Conservation (phyloP, 2,113 vertebrate species). For the Xenopus laevis region DNA sequence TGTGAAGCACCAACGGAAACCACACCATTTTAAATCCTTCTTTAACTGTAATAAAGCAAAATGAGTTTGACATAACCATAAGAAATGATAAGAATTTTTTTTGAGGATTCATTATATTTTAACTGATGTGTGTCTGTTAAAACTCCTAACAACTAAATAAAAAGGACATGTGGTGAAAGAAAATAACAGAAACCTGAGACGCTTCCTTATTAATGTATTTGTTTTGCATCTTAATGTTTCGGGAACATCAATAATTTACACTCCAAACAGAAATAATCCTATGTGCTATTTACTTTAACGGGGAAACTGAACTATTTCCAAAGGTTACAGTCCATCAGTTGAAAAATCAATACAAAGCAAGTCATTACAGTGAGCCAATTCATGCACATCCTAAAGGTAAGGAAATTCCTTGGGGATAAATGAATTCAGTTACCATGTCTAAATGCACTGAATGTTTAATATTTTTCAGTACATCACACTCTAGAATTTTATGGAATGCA, state of each 20-base stretch:
- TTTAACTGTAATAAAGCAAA: too few relatives aligned
- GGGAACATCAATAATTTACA: conserved; percentile 55
- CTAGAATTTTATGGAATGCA: conserved; percentile 51
- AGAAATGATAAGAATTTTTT: too few relatives aligned
- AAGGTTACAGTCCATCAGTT: conserved; percentile 53
- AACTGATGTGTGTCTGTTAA: too few relatives aligned
- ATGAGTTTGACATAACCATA: too few relatives aligned
- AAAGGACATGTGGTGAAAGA: conserved; percentile 12
- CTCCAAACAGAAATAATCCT: conserved; percentile 50
- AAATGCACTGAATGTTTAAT: conserved; percentile 54
- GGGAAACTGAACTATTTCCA: conserved; percentile 55
- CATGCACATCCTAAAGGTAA: conserved; percentile 50
- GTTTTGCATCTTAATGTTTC: conserved; percentile 45
- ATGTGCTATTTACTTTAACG: conserved; percentile 52
- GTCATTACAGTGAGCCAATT: conserved; percentile 37
- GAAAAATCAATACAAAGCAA: conserved; percentile 59
- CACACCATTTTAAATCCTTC: too few relatives aligned
- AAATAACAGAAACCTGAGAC: conserved; percentile 48
- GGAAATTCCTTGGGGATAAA: conserved; percentile 49
- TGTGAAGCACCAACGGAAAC: too few relatives aligned
- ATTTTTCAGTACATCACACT: conserved; percentile 50
- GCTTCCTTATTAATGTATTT: conserved; percentile 56
- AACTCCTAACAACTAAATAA: too few relatives aligned
- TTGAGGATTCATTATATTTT: too few relatives aligned
- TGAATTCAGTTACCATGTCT: conserved; percentile 42